phyloP scores from a whole-genome alignment of 64 coral and sea anemone genomes.

The Pocillopora damicornis region DNA sequence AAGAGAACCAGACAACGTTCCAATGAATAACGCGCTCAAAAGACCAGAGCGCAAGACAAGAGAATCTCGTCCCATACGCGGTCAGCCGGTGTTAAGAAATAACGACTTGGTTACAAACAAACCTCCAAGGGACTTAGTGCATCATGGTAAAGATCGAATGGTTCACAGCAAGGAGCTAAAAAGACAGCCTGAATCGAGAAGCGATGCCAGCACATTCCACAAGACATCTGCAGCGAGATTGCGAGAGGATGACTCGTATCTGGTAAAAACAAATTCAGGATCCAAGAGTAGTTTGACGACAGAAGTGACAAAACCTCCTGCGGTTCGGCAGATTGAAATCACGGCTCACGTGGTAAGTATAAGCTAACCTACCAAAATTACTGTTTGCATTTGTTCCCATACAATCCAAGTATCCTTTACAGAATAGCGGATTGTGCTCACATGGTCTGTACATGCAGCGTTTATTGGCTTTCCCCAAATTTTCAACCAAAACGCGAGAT shows the following conservation, averaged over 20 bases:
- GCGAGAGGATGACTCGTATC: not conserved
- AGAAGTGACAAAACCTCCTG: not conserved
- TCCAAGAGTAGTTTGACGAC: not conserved
- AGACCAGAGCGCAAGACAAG: not conserved
- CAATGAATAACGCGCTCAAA: not conserved
- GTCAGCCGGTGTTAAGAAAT: not conserved
- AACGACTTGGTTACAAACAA: conserved; percentile 9
- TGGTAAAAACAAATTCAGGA: not conserved
- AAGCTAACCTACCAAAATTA: not conserved
- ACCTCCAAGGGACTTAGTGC: not conserved
- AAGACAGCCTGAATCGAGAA: not conserved
- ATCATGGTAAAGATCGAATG: not conserved
- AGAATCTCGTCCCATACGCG: not conserved
- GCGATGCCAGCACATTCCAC: not conserved
- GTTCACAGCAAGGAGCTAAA: not conserved
- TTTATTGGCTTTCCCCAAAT: too few species aligned
- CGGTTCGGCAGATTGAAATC: not conserved
- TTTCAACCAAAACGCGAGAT: too few species aligned
- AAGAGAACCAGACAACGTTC: not conserved
- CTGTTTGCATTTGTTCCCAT: too few species aligned
- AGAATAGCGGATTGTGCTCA: too few species aligned
- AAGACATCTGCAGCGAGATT: not conserved
- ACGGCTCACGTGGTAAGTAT: not conserved
- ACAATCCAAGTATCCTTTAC: too few species aligned
- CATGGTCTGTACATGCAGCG: too few species aligned